Percentiles rank a stretch among this genome's conserved stretches.
These are phyloP conservation scores for Cyclophora albipunctata DNA, from an alignment of 2,888 invertebrate genomes.

Conservation along the genomic window DNA sequence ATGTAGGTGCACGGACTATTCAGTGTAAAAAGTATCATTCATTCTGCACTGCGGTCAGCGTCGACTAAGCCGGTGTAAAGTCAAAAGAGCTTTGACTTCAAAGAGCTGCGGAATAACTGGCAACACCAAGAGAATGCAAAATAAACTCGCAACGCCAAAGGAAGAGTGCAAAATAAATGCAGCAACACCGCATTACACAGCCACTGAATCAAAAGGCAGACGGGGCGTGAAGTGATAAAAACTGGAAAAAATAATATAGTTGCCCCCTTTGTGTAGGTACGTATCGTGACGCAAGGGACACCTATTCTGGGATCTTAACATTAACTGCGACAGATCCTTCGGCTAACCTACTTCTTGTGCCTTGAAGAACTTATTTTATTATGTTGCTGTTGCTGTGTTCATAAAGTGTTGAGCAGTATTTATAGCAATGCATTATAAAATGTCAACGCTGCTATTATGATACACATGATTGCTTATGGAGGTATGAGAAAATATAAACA, in stretches of 20 bases:
- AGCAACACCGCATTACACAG: conserved; percentile 68
- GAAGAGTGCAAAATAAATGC: conserved; percentile 72
- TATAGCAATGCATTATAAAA: too few relatives aligned
- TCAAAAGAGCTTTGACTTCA: conserved; percentile 72
- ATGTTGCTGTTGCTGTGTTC: too few relatives aligned
- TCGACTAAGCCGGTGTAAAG: conserved; percentile 46
- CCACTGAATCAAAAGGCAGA: conserved; percentile 72
- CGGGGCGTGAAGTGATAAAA: conserved; percentile 70
- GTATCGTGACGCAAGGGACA: conserved; percentile 17
- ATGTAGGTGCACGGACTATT: conserved; percentile 38
- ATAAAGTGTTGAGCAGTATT: too few relatives aligned
- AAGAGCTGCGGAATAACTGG: conserved; percentile 62
- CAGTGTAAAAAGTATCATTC: conserved; percentile 58
- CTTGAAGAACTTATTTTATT: too few relatives aligned
- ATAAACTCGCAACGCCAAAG: conserved; percentile 54
- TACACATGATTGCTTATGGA: too few relatives aligned
- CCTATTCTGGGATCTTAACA: conserved; percentile 60
- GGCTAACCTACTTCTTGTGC: too few relatives aligned
- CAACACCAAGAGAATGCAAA: conserved; percentile 61
- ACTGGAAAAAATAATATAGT: conserved; percentile 68
- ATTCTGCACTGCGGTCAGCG: conserved; percentile 57
- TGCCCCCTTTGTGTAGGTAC: conserved; percentile 36
- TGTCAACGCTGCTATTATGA: too few relatives aligned
- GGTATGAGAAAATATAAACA: too few relatives aligned
- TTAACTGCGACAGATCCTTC: background rate